Evolutionary conservation across 2,113 vertebrate species (phyloP).

Genomic region (Chunga burmeisteri): DNA sequence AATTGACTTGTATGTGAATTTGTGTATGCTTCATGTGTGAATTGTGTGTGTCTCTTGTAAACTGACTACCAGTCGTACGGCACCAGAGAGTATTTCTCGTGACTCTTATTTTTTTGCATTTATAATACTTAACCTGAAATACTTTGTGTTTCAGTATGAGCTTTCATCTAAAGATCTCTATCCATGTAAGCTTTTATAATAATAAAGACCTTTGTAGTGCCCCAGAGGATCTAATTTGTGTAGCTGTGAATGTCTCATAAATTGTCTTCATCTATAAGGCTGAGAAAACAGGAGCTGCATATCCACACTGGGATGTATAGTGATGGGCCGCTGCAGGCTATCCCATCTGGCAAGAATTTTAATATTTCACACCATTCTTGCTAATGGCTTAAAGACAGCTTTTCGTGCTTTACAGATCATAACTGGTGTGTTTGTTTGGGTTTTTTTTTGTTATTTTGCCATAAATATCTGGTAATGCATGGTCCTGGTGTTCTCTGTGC

Average conservation of each 20-base stretch:
- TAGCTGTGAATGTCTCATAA: not conserved
- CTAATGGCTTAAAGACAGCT: not conserved
- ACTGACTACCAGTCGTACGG: not conserved
- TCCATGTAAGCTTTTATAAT: not conserved
- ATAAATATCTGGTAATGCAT: not conserved
- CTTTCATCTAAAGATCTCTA: not conserved
- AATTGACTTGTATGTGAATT: too few species aligned
- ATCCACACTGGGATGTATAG: not conserved
- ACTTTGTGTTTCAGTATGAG: not conserved
- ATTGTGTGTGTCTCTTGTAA: not conserved
- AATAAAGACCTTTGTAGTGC: not conserved
- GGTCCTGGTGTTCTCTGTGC: not conserved
- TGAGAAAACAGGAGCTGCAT: not conserved
- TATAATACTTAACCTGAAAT: not conserved
- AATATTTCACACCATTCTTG: not conserved
- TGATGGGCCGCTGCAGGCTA: not conserved
- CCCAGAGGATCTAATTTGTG: not conserved
- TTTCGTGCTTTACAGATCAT: not conserved
- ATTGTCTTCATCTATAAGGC: not conserved
- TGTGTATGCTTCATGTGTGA: too few species aligned
- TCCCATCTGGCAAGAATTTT: not conserved
- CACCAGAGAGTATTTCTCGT: not conserved
- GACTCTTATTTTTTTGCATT: not conserved
- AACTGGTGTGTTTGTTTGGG: not conserved
- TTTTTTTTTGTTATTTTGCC: not conserved